These are phyloP conservation scores for Mormyrus lacerda DNA, from an alignment of 2,113 vertebrate species.

Conservation along the genomic window DNA sequence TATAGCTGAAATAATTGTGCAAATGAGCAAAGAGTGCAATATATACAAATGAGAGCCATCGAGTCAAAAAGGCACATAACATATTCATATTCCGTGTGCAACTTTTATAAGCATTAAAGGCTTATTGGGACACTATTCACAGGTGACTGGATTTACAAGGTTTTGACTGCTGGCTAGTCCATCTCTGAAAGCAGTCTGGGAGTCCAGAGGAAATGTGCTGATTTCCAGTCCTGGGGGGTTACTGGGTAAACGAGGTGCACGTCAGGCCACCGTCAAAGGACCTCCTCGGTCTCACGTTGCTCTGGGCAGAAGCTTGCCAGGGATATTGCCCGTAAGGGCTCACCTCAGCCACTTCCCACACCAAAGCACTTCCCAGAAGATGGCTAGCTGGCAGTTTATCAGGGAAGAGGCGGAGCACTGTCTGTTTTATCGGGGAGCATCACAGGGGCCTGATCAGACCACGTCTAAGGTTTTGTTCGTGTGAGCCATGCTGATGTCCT, in stretches of 20 bases:
- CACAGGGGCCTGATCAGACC: background rate
- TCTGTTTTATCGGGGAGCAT: background rate
- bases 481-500: background rate
- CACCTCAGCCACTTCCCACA: background rate
- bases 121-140: background rate
- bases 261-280: background rate
- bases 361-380: background rate
- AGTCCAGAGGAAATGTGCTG: background rate
- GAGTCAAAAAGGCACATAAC: background rate
- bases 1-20: background rate
- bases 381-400: background rate
- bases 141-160: background rate
- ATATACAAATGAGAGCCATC: background rate
- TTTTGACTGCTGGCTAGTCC: background rate
- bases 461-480: background rate
- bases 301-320: background rate
- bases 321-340: background rate
- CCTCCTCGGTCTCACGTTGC: background rate
- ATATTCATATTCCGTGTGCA: background rate
- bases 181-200: background rate
- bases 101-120: background rate
- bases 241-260: background rate
- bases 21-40: background rate
- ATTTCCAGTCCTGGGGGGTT: background rate
- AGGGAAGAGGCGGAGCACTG: background rate